A percentile compares a stretch with the other conserved stretches of the same genome.
Conservation (phyloP, 2,797 vertebrate genomes). For the Rhinophrynus dorsalis region DNA sequence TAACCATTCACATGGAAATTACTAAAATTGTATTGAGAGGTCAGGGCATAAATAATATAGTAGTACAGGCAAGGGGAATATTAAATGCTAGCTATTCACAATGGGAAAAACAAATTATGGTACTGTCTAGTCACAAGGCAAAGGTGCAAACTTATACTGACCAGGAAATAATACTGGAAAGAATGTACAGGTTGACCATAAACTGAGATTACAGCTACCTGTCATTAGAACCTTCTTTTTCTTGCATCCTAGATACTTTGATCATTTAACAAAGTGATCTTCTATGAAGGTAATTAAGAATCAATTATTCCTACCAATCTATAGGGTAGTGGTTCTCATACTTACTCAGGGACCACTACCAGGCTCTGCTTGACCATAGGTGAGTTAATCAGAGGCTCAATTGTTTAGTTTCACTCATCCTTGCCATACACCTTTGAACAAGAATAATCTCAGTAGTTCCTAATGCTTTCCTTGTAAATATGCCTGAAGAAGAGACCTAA, state of each 20-base stretch:
- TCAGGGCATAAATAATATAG: background rate
- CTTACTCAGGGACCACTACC: slow-evolving; percentile 15
- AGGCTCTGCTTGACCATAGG: too few relatives aligned
- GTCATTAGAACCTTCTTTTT: background rate
- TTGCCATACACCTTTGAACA: too few relatives aligned
- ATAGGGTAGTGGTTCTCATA: too few relatives aligned
- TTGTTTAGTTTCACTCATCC: too few relatives aligned
- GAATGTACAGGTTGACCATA: background rate
- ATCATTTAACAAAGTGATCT: slow-evolving; percentile 4
- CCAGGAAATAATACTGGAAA: background rate
- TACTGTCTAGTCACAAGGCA: background rate
- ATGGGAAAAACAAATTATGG: background rate
- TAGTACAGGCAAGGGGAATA: too few relatives aligned
- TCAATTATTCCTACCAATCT: slow-evolving; percentile 28
- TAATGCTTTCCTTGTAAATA: too few relatives aligned
- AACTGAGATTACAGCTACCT: background rate
- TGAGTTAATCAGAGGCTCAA: too few relatives aligned
- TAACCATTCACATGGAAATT: background rate
- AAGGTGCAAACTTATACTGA: background rate
- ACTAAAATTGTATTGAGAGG: background rate
- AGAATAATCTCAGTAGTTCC: too few relatives aligned
- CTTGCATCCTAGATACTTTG: background rate
- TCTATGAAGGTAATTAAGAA: slow-evolving; percentile 32
- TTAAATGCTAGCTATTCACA: too few relatives aligned
- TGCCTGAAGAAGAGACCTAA: too few relatives aligned